Evolutionary conservation across 2,797 vertebrate genomes (phyloP).

Genomic region (Graptemys geographica): DNA sequence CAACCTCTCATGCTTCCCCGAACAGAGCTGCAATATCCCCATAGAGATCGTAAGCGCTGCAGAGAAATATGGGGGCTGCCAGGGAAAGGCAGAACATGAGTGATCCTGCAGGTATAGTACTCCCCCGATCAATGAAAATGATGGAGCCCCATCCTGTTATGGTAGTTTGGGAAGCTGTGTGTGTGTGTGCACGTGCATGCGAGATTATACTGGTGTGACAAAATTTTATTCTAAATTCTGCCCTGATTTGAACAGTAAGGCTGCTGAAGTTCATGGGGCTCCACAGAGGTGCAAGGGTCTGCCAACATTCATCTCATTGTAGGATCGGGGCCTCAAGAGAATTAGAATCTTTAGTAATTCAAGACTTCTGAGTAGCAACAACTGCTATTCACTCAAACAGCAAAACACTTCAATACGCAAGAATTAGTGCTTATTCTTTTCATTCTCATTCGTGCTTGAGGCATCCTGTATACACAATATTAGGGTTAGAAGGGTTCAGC

Average conservation of each 20-base stretch:
- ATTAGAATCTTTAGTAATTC: background rate
- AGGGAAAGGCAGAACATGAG: background rate
- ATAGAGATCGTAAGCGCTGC: background rate
- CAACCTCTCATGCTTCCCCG: background rate
- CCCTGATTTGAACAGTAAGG: background rate
- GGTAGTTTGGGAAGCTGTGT: background rate
- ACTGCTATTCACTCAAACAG: constrained; percentile 4
- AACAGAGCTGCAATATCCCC: background rate
- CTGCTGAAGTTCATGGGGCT: background rate
- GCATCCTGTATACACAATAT: background rate
- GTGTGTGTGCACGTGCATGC: too few species aligned
- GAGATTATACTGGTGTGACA: background rate
- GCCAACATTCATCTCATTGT: background rate
- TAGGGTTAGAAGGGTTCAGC: constrained; percentile 4
- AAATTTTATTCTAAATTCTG: background rate
- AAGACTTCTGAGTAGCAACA: background rate
- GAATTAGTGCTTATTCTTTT: background rate
- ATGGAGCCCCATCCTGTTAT: background rate
- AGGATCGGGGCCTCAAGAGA: background rate
- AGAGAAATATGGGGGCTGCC: background rate
- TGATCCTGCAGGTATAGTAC: background rate
- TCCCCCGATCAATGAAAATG: background rate
- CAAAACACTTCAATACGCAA: background rate
- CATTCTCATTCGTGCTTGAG: constrained; percentile 26
- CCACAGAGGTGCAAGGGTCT: fast-evolving